Percentiles rank a stretch among this genome's conserved stretches.
These are phyloP conservation scores for Cuculus canorus DNA, from an alignment of 2,797 vertebrate genomes.

Conservation along the genomic window DNA sequence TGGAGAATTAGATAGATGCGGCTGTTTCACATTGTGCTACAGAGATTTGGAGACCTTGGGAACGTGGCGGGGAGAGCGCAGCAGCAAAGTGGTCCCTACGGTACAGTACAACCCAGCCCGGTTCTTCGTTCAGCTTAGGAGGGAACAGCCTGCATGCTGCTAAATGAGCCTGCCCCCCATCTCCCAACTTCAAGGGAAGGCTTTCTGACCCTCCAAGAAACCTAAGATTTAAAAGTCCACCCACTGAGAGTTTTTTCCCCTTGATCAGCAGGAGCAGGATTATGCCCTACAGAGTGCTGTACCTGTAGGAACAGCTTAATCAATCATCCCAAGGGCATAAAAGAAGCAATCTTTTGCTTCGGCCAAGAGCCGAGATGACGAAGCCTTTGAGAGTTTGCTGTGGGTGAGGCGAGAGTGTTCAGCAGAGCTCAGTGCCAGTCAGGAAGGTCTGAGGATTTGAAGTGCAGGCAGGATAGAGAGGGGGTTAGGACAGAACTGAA, in stretches of 20 bases:
- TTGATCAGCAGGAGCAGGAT: neutral
- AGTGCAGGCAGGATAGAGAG: neutral
- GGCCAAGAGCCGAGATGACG: neutral
- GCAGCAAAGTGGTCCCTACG: neutral
- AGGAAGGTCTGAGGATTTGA: neutral
- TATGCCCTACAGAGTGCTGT: neutral
- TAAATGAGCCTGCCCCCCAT: neutral
- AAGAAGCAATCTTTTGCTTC: neutral
- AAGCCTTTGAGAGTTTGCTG: neutral
- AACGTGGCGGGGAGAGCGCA: rapidly evolving
- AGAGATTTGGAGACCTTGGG: neutral
- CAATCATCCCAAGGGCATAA: neutral
- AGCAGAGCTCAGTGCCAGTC: neutral
- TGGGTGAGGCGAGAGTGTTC: neutral
- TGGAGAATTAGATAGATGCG: neutral
- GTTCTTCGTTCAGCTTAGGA: neutral
- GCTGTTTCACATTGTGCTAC: neutral
- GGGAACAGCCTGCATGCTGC: neutral
- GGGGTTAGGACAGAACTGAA: neutral
- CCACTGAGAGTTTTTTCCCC: neutral
- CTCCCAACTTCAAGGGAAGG: neutral
- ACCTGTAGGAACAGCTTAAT: neutral
- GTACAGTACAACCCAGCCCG: neutral
- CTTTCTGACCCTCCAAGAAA: neutral
- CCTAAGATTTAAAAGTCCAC: neutral